These are phyloP conservation scores for Alfaro cultratus DNA, from an alignment of 2,797 vertebrate species.

Conservation along the genomic window DNA sequence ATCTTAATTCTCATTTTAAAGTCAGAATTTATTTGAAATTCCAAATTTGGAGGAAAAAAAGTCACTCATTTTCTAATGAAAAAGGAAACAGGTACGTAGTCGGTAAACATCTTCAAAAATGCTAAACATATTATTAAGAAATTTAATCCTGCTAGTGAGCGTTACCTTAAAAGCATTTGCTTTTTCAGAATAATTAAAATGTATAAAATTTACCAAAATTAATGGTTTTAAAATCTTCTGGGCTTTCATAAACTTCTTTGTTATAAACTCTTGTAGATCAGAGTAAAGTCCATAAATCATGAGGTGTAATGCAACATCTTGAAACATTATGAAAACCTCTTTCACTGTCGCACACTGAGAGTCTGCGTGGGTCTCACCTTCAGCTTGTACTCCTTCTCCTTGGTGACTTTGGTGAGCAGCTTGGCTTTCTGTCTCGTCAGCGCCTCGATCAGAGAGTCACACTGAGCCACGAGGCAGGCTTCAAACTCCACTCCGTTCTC, in stretches of 20 bases:
- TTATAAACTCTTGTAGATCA: background rate
- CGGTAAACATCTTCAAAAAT: background rate
- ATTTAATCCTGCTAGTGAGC: background rate
- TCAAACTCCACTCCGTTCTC: constrained; percentile 97
- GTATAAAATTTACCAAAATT: background rate
- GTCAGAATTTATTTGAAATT: too few relatives aligned
- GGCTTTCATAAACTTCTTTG: background rate
- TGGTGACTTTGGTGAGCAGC: constrained; percentile 96
- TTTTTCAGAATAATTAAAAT: background rate
- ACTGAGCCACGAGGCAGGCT: constrained; percentile 96
- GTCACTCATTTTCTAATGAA: background rate
- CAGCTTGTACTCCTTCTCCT: constrained; percentile 95
- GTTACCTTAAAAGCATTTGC: background rate
- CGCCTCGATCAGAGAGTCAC: constrained; percentile 94
- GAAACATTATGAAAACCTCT: too few relatives aligned
- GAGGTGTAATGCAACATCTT: background rate
- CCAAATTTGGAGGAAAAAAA: too few relatives aligned
- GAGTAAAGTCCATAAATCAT: background rate
- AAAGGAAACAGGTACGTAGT: background rate
- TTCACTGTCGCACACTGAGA: background rate
- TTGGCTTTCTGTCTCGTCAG: constrained; percentile 97
- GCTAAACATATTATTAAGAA: background rate
- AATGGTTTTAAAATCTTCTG: background rate
- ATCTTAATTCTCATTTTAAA: too few relatives aligned
- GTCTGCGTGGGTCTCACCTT: constrained; percentile 82